phyloP scores from a whole-genome alignment of 2,113 vertebrate species.

The Pithys albifrons region DNA sequence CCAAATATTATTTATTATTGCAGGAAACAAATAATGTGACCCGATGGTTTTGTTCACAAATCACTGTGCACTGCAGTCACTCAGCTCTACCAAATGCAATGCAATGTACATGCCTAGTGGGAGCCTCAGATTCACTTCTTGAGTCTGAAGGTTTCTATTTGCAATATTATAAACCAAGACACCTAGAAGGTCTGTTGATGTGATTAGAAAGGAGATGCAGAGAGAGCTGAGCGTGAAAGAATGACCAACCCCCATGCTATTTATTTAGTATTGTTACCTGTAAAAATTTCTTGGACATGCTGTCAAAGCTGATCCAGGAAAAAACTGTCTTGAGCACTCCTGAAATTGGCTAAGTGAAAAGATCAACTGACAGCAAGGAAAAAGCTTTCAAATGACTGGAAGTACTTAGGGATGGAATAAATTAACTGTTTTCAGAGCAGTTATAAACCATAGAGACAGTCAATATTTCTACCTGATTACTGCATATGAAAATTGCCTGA shows the following conservation, averaged over 20 bases:
- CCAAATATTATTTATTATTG: background rate
- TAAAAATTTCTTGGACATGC: constrained; percentile 17
- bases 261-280: background rate
- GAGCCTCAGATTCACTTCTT: background rate
- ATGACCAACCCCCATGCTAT: background rate
- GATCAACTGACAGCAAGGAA: background rate
- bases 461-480: background rate
- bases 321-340: background rate
- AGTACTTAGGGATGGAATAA: background rate
- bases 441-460: background rate
- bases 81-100: background rate
- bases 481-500: background rate
- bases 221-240: background rate
- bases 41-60: accelerated
- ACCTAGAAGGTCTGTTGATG: background rate
- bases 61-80: background rate
- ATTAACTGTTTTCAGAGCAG: background rate
- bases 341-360: background rate
- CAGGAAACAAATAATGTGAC: background rate
- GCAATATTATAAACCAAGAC: background rate
- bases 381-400: background rate
- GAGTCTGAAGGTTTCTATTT: background rate
- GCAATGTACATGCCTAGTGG: background rate
- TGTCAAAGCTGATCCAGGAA: constrained; percentile 41
- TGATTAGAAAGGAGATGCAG: constrained; percentile 18